Evolutionary conservation across 23 tunicate genomes (phyloP), one percentile per base, ranked within the genome.

Genomic region (Trididemnum miniatum): DNA sequence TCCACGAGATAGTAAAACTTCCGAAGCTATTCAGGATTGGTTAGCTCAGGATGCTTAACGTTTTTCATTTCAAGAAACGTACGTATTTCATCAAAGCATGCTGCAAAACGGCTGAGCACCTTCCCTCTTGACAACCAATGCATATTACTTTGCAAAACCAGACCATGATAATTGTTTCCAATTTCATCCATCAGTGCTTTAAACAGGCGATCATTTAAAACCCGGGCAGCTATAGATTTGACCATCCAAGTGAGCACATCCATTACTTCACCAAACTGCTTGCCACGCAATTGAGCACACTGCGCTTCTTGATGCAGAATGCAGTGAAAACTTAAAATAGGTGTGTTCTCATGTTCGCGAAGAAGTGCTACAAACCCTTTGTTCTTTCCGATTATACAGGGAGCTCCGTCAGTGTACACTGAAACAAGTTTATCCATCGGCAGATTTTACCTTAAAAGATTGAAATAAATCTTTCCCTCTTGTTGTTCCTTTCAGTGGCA

Each of bases 1-100:
- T 76, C 80, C 80, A 76, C 80, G 80, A 76, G 80, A 76, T 44
- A 76, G 80, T 76, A 76, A 76, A 76, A 76, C 80, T 76, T 76
- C 80, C 80, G 80, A 24, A 44, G 71, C 80, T 71, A 29, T 37
- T 71, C 76, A 44, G 64, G 64, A 40, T 76, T 76, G 65, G 71
- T 76, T 76, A 76, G 80, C 80, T 76, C 80, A 76, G 80, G 80
- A 76, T 76, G 80, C 80, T 76, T 44, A 76, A 76, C 71, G 71
- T 76, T 44, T 37, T 76, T 76, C 80, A 40, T 76, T 76, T 76
- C 71, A 76, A 76, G 80, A 76, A 76, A 40, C 44, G 80, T 76
- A 71, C 80, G 80, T 76, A 76, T 76, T 76, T 76, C 80, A 37
- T 71, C 44, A 18, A 76, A 40, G 80, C 62, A 76, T 37, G 64